Base-by-base conservation (phyloP, 2,113 vertebrate species). In the Bos indicus region DNA sequence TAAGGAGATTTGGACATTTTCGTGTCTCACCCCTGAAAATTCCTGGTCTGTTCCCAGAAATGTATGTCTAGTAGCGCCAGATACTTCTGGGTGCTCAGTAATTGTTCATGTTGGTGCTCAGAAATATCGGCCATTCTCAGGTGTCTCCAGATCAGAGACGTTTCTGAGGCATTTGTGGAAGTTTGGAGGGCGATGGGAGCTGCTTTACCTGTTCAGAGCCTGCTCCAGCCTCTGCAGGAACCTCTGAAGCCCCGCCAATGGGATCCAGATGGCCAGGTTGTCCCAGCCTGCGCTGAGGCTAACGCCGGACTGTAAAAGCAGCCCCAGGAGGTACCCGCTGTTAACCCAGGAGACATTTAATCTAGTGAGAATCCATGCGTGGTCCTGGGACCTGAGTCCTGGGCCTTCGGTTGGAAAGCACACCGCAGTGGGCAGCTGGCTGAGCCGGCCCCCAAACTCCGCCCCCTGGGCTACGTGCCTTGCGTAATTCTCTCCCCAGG, bases 391-490 rank as follows among this genome's bases (percentile, higher is more conserved):
- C 16, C 52, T 59, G 48, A 74, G 57, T 88, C 59, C 23, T 25
- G 11, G 17, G 90, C 48, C 52, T 13, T 48, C 2, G 1, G 19
- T 30, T 64, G 48, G 30, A 86, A 91, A 87, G 33, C 2, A 26
- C 9, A 36, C 23, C 16, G 19, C 40, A 10, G 30, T 16, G n/a
- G 77, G 51, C 25, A 89, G 33, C 84, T 77, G 85, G 57, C 33
- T 48, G 40, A 40, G 9, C 3, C 28, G 7, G 3, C 9, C 23
- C 33, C 87, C 36, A 67, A 30, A 36, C 64, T 52, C 10, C 16
- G 1, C 21, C 52, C 30, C 9, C 11, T 28, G 3, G 25, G 82
- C 5, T 26, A n/a, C 0, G 1, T 17, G 16, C 16, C 60, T 82
- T 83, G 25, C 36, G 1, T 83, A 6, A 57, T 60, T 16, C 17